These are phyloP conservation scores for Diplogasteroides magnus DNA, from an alignment of 1,140 invertebrate species.

Conservation along the genomic window DNA sequence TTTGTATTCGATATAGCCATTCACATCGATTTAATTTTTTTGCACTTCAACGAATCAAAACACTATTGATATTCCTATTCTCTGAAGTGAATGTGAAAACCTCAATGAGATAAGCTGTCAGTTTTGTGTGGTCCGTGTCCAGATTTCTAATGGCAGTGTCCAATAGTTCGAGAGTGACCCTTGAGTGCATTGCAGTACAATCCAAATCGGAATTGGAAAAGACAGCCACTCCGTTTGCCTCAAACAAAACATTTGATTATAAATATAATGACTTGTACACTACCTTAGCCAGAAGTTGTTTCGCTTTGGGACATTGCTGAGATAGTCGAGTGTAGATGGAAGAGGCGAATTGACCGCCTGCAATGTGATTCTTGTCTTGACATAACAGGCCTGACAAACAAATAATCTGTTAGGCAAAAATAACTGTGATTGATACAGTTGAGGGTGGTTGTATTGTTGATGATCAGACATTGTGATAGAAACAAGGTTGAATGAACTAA, in stretches of 20 bases:
- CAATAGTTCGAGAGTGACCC: constrained; percentile 40
- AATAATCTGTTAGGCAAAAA: no score
- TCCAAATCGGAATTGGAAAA: constrained; percentile 39
- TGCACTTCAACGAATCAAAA: no score
- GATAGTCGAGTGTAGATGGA: constrained; percentile 29
- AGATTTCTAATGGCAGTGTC: constrained; percentile 39
- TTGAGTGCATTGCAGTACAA: constrained; percentile 39
- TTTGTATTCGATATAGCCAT: no score
- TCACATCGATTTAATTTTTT: no score
- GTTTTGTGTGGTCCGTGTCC: constrained; percentile 26
- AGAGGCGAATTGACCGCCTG: constrained; percentile 35
- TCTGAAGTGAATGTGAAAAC: no score
- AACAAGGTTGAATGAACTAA: no score
- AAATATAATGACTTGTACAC: neutral
- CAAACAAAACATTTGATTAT: constrained; percentile 4
- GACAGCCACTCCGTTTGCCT: constrained; percentile 44
- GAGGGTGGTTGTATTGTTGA: no score
- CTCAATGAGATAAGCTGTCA: constrained; percentile 38
- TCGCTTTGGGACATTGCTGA: constrained; percentile 38
- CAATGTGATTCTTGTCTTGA: neutral
- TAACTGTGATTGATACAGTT: no score
- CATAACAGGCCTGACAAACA: no score
- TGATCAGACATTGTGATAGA: no score
- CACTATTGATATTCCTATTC: no score
- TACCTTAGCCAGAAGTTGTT: constrained; percentile 38